phyloP scores from a whole-genome alignment of 2,888 invertebrate species.

The Acleris holmiana region DNA sequence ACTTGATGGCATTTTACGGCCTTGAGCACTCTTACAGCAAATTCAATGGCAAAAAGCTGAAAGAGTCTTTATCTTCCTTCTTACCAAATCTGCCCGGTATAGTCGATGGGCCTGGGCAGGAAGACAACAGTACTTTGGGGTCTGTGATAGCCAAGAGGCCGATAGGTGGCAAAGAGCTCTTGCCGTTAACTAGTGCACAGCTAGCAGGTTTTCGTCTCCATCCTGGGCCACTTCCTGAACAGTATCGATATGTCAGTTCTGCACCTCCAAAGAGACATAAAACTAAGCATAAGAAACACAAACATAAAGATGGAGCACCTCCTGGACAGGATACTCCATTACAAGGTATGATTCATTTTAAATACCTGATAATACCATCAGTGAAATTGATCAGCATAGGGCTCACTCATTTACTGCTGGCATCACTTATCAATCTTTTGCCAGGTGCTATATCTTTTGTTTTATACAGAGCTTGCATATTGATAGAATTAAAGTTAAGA shows the following conservation, averaged over 20 bases:
- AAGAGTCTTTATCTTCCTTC: conserved; percentile 97
- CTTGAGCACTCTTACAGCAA: conserved; percentile 98
- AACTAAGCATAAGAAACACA: conserved; percentile 97
- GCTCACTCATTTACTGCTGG: too few relatives aligned
- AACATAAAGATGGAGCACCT: conserved; percentile 94
- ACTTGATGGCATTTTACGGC: conserved; percentile 98
- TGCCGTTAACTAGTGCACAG: conserved; percentile 93
- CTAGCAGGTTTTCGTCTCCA: conserved; percentile 97
- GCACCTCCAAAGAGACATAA: conserved; percentile 97
- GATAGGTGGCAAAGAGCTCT: conserved; percentile 93
- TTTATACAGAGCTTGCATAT: too few relatives aligned
- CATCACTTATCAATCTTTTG: too few relatives aligned
- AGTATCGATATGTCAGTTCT: conserved; percentile 96
- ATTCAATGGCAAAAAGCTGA: conserved; percentile 97
- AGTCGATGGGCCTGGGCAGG: conserved; percentile 95
- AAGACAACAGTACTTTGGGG: conserved; percentile 93
- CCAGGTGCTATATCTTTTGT: too few relatives aligned
- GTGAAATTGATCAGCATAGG: too few relatives aligned
- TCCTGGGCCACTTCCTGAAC: conserved; percentile 98
- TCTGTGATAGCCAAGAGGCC: conserved; percentile 98
- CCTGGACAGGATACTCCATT: conserved; percentile 90
- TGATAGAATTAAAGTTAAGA: too few relatives aligned
- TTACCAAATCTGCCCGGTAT: conserved; percentile 97
- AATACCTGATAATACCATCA: too few relatives aligned
- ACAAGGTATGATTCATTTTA: conserved; percentile 76